phyloP scores from a whole-genome alignment of 2,797 vertebrate genomes.

The Agapornis canus region DNA sequence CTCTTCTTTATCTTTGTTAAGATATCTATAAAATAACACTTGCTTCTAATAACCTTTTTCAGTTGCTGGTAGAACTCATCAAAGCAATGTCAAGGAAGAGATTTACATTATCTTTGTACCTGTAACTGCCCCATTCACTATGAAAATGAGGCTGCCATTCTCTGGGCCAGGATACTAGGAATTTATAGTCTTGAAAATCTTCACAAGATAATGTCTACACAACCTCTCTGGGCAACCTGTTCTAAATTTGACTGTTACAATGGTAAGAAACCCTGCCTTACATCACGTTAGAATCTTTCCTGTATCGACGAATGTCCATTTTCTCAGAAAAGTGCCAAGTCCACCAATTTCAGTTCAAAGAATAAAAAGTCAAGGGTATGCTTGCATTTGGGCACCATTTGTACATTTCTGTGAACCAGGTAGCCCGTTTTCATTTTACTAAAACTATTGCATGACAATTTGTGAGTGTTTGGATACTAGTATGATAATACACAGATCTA shows the following conservation, averaged over 20 bases:
- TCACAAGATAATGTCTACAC: not conserved
- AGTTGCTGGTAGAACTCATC: not conserved
- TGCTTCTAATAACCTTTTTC: not conserved
- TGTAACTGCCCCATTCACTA: not conserved
- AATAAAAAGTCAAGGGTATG: not conserved
- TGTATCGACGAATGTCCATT: not conserved
- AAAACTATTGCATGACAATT: not conserved
- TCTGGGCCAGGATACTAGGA: not conserved
- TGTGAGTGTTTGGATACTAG: not conserved
- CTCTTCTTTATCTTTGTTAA: not conserved
- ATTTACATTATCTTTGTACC: not conserved
- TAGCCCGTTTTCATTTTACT: not conserved
- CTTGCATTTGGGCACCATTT: not conserved
- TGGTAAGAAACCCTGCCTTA: not conserved
- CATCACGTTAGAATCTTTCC: not conserved
- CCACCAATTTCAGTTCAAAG: not conserved
- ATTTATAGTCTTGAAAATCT: not conserved
- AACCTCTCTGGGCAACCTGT: not conserved
- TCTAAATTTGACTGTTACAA: not conserved
- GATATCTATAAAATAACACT: not conserved
- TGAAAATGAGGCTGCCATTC: not conserved
- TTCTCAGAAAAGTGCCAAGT: not conserved
- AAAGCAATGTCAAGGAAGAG: not conserved
- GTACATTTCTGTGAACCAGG: not conserved
- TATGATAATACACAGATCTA: not conserved